Evolutionary conservation across 92 coral and sea anemone genomes (phyloP).

Genomic region (Pocillopora meandrina): DNA sequence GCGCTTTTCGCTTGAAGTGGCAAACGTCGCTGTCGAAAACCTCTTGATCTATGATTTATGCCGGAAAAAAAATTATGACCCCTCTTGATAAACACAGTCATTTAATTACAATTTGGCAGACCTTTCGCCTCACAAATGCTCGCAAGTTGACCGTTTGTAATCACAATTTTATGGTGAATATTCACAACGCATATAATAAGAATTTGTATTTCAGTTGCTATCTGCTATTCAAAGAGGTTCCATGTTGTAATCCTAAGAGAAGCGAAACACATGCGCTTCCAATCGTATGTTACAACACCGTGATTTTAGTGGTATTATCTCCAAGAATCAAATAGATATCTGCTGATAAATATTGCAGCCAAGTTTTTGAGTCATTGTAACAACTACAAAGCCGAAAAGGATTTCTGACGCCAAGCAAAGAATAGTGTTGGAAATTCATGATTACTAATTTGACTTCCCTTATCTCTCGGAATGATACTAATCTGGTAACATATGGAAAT

Average conservation of each 20-base stretch:
- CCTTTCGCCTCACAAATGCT: too few species aligned
- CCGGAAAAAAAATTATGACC: too few species aligned
- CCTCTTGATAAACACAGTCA: too few species aligned
- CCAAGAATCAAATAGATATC: slow-evolving; percentile 16
- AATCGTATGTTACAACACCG: not conserved
- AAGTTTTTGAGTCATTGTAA: slow-evolving; percentile 1
- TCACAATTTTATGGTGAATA: too few species aligned
- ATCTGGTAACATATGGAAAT: slow-evolving; percentile 20
- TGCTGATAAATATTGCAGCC: slow-evolving; percentile 5
- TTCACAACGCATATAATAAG: too few species aligned
- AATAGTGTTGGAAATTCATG: slow-evolving; percentile 19
- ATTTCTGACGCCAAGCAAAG: slow-evolving; percentile 10
- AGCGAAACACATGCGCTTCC: not conserved
- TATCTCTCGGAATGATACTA: slow-evolving; percentile 1
- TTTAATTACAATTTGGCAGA: too few species aligned
- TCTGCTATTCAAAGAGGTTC: not conserved
- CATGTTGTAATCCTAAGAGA: not conserved
- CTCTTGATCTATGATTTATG: too few species aligned
- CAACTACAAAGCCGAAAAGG: slow-evolving; percentile 11
- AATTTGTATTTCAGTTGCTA: not conserved
- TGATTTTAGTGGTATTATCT: slow-evolving; percentile 23
- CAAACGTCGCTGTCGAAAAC: too few species aligned
- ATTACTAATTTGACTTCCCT: not conserved
- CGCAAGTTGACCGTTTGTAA: too few species aligned
- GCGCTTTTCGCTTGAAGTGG: too few species aligned